Conservation (phyloP, 2,113 vertebrate genomes). For the Ceyx cyanopectus region DNA sequence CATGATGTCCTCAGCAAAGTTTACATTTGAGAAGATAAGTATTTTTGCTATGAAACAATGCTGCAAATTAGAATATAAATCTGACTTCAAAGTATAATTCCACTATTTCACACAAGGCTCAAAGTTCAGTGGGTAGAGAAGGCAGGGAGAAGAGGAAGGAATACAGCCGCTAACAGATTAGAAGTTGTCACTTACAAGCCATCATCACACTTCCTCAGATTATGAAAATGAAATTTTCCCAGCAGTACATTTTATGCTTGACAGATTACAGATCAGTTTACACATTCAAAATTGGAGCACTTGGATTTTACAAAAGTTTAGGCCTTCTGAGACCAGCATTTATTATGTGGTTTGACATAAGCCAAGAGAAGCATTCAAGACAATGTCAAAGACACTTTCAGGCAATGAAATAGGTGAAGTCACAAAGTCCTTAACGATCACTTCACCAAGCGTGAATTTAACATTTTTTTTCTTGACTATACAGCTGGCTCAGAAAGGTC, state of each 20-base stretch:
- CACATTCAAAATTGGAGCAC: background rate
- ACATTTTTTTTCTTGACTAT: conserved; percentile 17
- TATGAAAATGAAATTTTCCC: conserved; percentile 64
- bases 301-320: conserved; percentile 10
- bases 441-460: conserved; percentile 8
- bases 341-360: background rate
- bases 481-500: conserved; percentile 46
- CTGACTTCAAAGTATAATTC: background rate
- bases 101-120: conserved; percentile 18
- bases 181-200: conserved; percentile 46
- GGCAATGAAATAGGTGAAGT: background rate
- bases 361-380: conserved; percentile 5
- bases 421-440: conserved; percentile 23
- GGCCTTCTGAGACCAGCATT: background rate
- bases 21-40: background rate
- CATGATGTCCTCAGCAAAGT: background rate
- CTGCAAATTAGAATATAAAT: background rate
- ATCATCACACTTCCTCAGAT: conserved; percentile 42
- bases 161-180: background rate
- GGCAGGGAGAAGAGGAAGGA: background rate
- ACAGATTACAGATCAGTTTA: conserved; percentile 56
- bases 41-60: background rate
- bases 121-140: background rate
- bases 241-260: conserved; percentile 61
- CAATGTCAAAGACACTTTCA: background rate